Base-by-base conservation (phyloP, 2,797 vertebrate genomes). In the Corythornis leucogaster region DNA sequence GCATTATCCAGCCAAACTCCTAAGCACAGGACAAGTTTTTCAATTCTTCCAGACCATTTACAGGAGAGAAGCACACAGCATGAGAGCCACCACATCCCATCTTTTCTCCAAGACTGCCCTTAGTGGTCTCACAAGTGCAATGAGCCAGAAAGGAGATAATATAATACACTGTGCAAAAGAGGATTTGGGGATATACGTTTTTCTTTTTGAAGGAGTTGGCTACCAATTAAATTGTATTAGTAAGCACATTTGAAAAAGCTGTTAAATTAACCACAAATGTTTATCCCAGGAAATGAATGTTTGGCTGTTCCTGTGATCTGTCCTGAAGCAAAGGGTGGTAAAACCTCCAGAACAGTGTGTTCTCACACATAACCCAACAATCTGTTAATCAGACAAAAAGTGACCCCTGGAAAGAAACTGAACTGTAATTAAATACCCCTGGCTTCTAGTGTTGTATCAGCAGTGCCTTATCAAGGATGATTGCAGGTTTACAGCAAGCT, bases 161-260 rank as follows among this genome's bases (percentile, higher is more conserved):
- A 77, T 2, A 22, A 55, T 4, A 73, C 26, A 22, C 7, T 48
- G 19, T 40, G 57, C 19, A 54, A 57, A 88, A 92, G 40, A 74
- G 35, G 31, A 58, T 17, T 35, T 40, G 40, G 33, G 15, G 16
- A 48, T 30, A 21, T 20, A 18, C 15, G 16, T 79, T 76, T 80
- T 50, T 62, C 4, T 63, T 78, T 77, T 40, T 24, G 8, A 83
- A 82, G 28, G 45, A 86, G 19, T 9, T 84, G 30, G 22, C 46
- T 80, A 61, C 57, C 80, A 68, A 89, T 58, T 69, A 89, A 90
- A 51, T 69, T 90, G n/a, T 25, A 83, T 80, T 76, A 62, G 19
- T 19, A 93, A 80, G 83, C 76, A 26, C 15, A 58, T 79, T 84
- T 57, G 70, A 87, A 87, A 28, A 50, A 14, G 18, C 3, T 54